Evolutionary conservation across 2,113 vertebrate species (phyloP).

Genomic region (Cavia porcellus): DNA sequence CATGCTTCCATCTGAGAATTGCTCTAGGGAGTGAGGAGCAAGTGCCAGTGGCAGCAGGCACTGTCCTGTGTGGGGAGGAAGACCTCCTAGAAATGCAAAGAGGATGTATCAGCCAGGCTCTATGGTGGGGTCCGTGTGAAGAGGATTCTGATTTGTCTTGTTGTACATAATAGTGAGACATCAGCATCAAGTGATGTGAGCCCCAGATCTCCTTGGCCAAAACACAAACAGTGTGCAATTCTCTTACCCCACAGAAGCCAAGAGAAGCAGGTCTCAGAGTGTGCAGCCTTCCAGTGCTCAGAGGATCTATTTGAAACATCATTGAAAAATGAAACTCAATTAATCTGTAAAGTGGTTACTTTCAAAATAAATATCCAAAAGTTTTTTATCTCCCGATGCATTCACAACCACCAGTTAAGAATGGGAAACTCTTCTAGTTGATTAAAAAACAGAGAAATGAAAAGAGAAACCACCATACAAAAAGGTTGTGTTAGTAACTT

Average conservation of each 20-base stretch:
- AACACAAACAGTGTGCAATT: no score
- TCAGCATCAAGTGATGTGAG: not conserved
- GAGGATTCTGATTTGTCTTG: accelerated
- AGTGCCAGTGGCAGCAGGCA: not conserved
- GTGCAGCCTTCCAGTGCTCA: accelerated
- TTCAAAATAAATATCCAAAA: not conserved
- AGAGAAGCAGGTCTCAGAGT: not conserved
- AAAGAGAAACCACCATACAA: accelerated
- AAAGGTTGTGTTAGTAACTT: not conserved
- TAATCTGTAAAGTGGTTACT: no score
- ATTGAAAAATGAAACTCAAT: no score
- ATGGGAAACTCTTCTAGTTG: no score
- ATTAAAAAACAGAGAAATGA: accelerated
- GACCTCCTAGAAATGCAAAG: not conserved
- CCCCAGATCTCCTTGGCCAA: no score
- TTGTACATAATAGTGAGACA: accelerated
- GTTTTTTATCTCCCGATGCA: no score
- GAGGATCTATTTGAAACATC: not conserved
- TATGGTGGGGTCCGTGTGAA: not conserved
- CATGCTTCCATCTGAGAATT: not conserved
- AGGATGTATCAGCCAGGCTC: not conserved
- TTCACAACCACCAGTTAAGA: accelerated
- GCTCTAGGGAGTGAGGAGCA: not conserved
- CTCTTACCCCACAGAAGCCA: not conserved
- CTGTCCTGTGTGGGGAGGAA: no score